phyloP scores from a whole-genome alignment of 2,113 vertebrate species.

The Pristiophorus japonicus region DNA sequence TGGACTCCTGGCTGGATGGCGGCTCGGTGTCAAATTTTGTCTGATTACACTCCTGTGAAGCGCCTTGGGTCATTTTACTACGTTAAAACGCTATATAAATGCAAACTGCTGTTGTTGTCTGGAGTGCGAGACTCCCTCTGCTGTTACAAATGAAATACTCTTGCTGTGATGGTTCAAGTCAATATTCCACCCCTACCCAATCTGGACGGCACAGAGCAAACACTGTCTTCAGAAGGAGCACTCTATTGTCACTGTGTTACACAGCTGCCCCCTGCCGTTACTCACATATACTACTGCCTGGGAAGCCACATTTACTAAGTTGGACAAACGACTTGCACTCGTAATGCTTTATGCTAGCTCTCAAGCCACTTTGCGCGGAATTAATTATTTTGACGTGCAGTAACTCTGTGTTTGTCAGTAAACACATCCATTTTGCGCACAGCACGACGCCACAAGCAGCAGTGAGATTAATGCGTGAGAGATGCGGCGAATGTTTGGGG shows the following conservation, averaged over 20 bases:
- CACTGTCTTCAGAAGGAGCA: too few species aligned
- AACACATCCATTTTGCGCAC: background rate
- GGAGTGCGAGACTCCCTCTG: background rate
- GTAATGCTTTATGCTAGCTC: background rate
- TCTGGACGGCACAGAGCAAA: too few species aligned
- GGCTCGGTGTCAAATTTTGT: background rate
- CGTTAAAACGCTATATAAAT: background rate
- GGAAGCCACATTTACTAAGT: background rate
- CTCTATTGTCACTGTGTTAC: background rate
- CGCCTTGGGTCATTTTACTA: background rate
- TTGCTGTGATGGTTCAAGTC: background rate
- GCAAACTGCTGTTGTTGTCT: background rate
- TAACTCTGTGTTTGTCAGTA: background rate
- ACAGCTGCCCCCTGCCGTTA: background rate
- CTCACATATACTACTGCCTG: background rate
- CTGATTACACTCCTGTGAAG: background rate
- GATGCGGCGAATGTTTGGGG: too few species aligned
- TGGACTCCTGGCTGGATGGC: background rate
- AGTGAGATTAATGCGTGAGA: too few species aligned
- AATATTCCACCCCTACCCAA: background rate
- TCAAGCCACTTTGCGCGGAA: background rate
- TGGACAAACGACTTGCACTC: background rate
- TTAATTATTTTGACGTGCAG: background rate
- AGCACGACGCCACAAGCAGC: background rate
- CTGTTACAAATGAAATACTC: background rate